Base-by-base conservation (phyloP, 2,113 vertebrate genomes). In the Zootoca vivipara region DNA sequence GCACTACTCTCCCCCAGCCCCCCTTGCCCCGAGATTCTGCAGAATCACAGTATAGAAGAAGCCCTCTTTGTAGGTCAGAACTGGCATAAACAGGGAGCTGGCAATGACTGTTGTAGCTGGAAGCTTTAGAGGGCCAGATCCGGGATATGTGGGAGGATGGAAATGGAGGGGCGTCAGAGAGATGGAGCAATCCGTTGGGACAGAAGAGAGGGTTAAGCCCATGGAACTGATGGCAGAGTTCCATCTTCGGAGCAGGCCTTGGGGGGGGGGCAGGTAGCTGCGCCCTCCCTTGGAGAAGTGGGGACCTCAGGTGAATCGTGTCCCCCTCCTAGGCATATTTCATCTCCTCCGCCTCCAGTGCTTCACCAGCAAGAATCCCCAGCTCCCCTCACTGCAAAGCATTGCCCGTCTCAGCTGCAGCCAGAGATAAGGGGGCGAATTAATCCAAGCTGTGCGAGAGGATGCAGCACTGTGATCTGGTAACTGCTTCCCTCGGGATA, bases 341-440 rank as follows among this genome's bases (percentile, higher is more conserved):
- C 64, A 33, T 38, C 5, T 64, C 78, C 16, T 22, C 18, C 4
- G 3, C 75, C 67, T 65, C 72, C 40, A 56, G 5, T 24, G 30
- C 75, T 70, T 3, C 40, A 24, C 38, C 28, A 52, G 26, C 65
- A 18, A 82, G 35, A 82, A 40, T 82, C 70, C 83, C 5, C 67
- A 5, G 33, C 38, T 42, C 56, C n/a, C 18, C 2, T 7, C 3
- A 30, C 30, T 24, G 38, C 40, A 65, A 42, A 74, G 28, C 30
- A 12, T 65, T 46, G 78, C 78, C 78, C 28, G n/a, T 46, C 58
- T 87, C 79, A 28, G 38, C 80, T 82, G 70, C 86, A 16, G 56
- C 35, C 56, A 9, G 84, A 87, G 79, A 87, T 87, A 87, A 87
- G 79, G 42, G 58, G 69, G 38, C 52, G 56, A 64, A 87, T 73